Percentiles rank a stretch among this genome's conserved stretches.
Conservation (phyloP, 2,797 vertebrate genomes). For the Acipenser transmontanus region DNA sequence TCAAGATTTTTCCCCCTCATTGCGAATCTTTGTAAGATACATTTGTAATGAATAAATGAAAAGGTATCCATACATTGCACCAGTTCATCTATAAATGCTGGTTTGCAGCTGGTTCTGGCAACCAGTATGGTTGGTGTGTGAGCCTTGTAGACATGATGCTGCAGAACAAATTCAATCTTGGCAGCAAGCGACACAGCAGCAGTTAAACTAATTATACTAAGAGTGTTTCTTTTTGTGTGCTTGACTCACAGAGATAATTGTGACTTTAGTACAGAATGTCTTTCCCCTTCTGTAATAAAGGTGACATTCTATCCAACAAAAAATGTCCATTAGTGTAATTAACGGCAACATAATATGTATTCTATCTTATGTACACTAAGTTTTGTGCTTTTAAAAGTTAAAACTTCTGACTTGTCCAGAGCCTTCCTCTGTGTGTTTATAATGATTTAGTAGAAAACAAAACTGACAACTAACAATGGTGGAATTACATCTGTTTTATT, state of each 20-base stretch:
- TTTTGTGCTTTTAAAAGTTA: constrained; percentile 25
- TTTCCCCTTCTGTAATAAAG: constrained; percentile 36
- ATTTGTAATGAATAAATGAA: no score
- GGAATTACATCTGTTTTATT: no score
- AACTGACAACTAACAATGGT: no score
- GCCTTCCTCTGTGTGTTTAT: no score
- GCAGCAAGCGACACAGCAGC: constrained; percentile 43
- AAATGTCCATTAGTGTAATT: constrained; percentile 67
- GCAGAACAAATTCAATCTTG: constrained; percentile 41
- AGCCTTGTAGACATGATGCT: background rate
- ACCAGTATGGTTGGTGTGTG: background rate
- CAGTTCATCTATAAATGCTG: no score
- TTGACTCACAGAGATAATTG: constrained; percentile 56
- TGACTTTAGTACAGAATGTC: constrained; percentile 47
- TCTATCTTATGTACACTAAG: constrained; percentile 43
- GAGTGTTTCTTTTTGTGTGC: constrained; percentile 33
- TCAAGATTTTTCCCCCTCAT: no score
- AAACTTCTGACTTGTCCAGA: no score
- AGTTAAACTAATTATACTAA: constrained; percentile 64
- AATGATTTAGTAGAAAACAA: no score
- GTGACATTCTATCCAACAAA: constrained; percentile 48
- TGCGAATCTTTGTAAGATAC: no score
- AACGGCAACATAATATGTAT: constrained; percentile 59
- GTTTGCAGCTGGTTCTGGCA: no score
- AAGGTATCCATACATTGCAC: no score